Evolutionary conservation across 1,140 invertebrate genomes (phyloP).

Genomic region (Solenopsis fugax): DNA sequence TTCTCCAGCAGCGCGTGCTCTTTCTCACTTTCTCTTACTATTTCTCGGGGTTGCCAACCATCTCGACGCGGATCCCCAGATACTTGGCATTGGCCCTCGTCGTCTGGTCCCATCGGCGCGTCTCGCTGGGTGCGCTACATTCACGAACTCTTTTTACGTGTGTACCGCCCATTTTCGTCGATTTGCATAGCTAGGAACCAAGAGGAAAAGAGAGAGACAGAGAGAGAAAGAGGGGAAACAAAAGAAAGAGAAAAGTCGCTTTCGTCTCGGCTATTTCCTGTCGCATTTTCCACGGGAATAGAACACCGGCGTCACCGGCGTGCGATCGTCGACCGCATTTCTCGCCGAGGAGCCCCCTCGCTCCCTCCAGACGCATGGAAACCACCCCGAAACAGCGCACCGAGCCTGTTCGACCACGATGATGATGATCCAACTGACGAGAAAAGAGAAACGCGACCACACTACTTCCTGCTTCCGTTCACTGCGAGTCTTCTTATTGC

Average conservation of each 20-base stretch:
- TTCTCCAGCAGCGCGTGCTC: not conserved
- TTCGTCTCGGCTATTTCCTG: constrained; percentile 84
- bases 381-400: constrained; percentile 39
- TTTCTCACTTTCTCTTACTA: constrained; percentile 14
- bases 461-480: constrained; percentile 34
- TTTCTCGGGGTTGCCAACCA: constrained; percentile 66
- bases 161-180: constrained; percentile 63
- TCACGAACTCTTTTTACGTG: constrained; percentile 8
- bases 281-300: constrained; percentile 84
- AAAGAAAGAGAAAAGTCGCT: constrained; percentile 72
- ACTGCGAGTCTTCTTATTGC: constrained; percentile 32
- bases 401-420: not conserved
- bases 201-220: constrained; percentile 2
- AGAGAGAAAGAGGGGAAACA: not conserved
- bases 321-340: constrained; percentile 81
- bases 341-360: constrained; percentile 67
- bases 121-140: constrained; percentile 41
- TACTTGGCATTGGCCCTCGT: constrained; percentile 73
- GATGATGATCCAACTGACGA: constrained; percentile 12
- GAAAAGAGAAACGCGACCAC: constrained; percentile 25
- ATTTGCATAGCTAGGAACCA: constrained; percentile 71
- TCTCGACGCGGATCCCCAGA: constrained; percentile 43
- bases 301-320: constrained; percentile 76
- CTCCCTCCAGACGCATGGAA: constrained; percentile 64
- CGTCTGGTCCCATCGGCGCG: constrained; percentile 61